These are phyloP conservation scores for Trachelus tabidus DNA, from an alignment of 2,888 invertebrate genomes.

Conservation along the genomic window DNA sequence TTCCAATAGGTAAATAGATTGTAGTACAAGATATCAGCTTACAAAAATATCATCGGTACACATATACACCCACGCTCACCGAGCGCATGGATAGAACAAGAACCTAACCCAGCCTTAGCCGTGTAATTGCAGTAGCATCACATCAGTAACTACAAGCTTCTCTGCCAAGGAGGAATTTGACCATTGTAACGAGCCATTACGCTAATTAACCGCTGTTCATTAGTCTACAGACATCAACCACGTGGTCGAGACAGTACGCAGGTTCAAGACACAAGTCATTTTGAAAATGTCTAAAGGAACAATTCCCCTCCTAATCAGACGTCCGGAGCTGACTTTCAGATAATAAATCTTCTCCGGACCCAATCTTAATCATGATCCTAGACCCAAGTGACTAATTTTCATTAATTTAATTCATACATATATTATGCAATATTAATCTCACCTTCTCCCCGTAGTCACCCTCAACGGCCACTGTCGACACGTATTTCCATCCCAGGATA, in stretches of 20 bases:
- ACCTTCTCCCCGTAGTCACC: constrained; percentile 82
- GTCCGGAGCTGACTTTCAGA: not conserved
- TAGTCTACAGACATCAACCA: not conserved
- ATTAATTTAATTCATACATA: too few species aligned
- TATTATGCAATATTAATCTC: constrained; percentile 33
- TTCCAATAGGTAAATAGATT: not conserved
- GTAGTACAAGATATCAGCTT: not conserved
- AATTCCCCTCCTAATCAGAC: rapidly evolving
- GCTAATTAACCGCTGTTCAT: not conserved
- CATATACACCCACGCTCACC: not conserved
- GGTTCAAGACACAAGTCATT: not conserved
- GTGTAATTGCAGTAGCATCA: not conserved
- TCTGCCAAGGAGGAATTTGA: not conserved
- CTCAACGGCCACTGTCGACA: constrained; percentile 80
- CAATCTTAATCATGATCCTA: not conserved
- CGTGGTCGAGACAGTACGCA: not conserved
- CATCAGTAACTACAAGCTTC: not conserved
- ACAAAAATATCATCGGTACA: not conserved
- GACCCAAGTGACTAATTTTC: too few species aligned
- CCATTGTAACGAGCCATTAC: not conserved
- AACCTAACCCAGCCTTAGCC: not conserved
- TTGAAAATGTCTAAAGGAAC: not conserved
- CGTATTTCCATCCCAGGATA: constrained; percentile 79
- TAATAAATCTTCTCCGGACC: not conserved
- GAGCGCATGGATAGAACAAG: not conserved